Evolutionary conservation across 2,888 invertebrate genomes (phyloP).

Genomic region (Maniola hyperantus): DNA sequence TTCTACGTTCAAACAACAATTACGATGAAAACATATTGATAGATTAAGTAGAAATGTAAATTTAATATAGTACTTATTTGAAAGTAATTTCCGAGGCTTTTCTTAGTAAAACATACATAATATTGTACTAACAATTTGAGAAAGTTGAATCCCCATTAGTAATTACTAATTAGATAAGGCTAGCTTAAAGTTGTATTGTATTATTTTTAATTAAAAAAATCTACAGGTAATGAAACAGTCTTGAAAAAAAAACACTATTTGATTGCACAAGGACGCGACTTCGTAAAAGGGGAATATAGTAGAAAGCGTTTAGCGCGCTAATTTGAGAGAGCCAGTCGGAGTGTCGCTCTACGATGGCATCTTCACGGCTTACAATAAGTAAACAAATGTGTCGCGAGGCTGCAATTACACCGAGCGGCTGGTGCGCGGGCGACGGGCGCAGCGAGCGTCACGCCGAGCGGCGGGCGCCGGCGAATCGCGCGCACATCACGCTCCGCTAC

Average conservation of each 20-base stretch:
- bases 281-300: conserved; percentile 43
- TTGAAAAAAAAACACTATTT: too few species aligned
- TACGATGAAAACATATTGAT: not conserved
- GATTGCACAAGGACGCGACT: conserved; percentile 28
- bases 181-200: too few species aligned
- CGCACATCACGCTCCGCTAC: conserved; percentile 71
- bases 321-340: conserved; percentile 74
- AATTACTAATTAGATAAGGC: too few species aligned
- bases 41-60: not conserved
- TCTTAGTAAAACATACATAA: conserved; percentile 1
- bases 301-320: conserved; percentile 63
- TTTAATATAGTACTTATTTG: too few species aligned
- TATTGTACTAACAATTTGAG: not conserved
- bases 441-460: conserved; percentile 62
- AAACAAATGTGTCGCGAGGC: conserved; percentile 79
- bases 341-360: conserved; percentile 74
- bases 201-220: too few species aligned
- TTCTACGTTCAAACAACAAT: not conserved
- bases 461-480: conserved; percentile 67
- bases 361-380: conserved; percentile 81
- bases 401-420: conserved; percentile 69
- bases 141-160: too few species aligned
- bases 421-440: conserved; percentile 47
- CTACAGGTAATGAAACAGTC: too few species aligned
- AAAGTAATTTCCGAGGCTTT: not conserved